Evolutionary conservation across 1,140 invertebrate genomes (phyloP).

Genomic region (Drosophila busckii): DNA sequence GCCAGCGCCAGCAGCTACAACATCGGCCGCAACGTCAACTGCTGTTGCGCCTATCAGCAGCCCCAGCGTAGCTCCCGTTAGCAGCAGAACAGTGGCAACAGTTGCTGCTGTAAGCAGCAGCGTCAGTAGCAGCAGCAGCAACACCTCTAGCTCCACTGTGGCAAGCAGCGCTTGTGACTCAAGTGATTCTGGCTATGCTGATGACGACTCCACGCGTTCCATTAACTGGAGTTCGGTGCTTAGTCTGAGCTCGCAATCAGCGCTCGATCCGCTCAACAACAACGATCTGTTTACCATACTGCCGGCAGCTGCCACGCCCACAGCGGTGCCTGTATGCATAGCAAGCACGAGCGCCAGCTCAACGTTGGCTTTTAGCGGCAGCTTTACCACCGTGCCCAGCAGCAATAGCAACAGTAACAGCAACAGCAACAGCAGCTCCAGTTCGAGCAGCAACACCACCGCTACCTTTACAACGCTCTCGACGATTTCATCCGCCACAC

Average conservation of each 20-base stretch:
- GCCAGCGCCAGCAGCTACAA: conserved; percentile 17
- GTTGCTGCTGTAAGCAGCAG: conserved; percentile 5
- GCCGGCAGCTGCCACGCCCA: conserved; percentile 64
- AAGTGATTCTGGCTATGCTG: conserved; percentile 87
- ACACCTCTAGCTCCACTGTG: neutral
- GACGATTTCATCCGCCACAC: conserved; percentile 69
- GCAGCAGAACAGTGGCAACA: conserved; percentile 16
- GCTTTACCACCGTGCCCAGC: conserved; percentile 54
- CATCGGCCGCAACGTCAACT: conserved; percentile 1
- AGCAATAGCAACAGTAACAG: conserved; percentile 8
- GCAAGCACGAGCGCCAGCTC: conserved; percentile 28
- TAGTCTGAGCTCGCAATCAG: conserved; percentile 90
- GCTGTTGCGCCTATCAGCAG: neutral
- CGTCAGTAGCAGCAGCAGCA: conserved; percentile 2
- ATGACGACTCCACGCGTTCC: conserved; percentile 86
- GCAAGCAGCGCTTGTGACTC: conserved; percentile 79
- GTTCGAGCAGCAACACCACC: conserved; percentile 46
- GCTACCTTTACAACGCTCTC: conserved; percentile 72
- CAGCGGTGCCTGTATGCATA: conserved; percentile 62
- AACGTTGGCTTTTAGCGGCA: conserved; percentile 63
- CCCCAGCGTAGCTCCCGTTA: neutral
- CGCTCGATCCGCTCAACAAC: conserved; percentile 90
- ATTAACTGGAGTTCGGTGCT: conserved; percentile 95
- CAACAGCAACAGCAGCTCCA: conserved; percentile 5
- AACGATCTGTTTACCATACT: conserved; percentile 83